Evolutionary conservation across 2,888 invertebrate species (phyloP).

Genomic region (Scaptodrosophila latifasciaeformis): DNA sequence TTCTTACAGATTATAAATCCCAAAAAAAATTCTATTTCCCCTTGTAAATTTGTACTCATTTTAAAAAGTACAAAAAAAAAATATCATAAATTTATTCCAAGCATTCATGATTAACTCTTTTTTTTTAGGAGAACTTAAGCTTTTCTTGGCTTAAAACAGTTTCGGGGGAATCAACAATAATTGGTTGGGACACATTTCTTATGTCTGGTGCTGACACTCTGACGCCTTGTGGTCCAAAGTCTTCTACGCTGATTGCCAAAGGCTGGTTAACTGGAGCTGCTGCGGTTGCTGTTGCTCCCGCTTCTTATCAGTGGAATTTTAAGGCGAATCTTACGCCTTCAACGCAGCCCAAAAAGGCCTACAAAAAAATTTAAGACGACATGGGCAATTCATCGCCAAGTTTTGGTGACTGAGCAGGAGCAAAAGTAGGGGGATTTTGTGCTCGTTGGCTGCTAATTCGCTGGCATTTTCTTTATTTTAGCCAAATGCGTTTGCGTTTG

Average conservation of each 20-base stretch:
- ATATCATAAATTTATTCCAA: too few species aligned
- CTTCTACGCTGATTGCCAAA: conserved; percentile 9
- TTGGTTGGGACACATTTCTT: conserved; percentile 62
- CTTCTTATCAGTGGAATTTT: conserved; percentile 61
- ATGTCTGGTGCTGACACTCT: conserved; percentile 58
- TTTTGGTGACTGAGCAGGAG: conserved; percentile 15
- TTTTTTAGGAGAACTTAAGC: too few species aligned
- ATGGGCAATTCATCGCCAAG: conserved; percentile 53
- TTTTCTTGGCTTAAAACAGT: too few species aligned
- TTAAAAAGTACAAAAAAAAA: too few species aligned
- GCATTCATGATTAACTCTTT: too few species aligned
- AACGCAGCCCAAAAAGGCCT: conserved; percentile 22
- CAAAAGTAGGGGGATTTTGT: too few species aligned
- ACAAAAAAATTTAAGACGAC: conserved; percentile 31
- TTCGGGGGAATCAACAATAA: conserved; percentile 33
- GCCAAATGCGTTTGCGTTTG: conserved; percentile 56
- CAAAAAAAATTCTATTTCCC: too few species aligned
- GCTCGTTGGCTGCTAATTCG: conserved; percentile 50
- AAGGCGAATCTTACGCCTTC: conserved; percentile 52
- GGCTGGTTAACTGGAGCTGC: conserved; percentile 28
- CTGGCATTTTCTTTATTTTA: conserved; percentile 67
- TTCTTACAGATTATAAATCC: too few species aligned
- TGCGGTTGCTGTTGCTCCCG: conserved; percentile 14
- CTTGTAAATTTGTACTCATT: too few species aligned
- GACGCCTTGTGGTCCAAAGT: conserved; percentile 43